These are phyloP conservation scores for Troides helena DNA, from an alignment of 2,888 invertebrate species.

Conservation along the genomic window DNA sequence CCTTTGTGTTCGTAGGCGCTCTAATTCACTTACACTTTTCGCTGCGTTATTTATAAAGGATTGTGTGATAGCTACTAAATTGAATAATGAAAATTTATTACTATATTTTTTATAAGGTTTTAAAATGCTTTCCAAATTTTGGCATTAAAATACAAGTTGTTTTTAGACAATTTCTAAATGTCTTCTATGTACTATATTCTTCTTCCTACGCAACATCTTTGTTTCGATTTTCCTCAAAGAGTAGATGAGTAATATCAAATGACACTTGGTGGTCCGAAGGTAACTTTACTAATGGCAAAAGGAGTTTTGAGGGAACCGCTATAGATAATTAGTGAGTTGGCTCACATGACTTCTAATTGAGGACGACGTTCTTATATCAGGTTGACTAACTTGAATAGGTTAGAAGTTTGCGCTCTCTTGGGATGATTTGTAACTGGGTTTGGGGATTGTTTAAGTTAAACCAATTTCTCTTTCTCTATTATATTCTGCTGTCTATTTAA, in stretches of 20 bases:
- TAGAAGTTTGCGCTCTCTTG: constrained; percentile 36
- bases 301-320: constrained; percentile 68
- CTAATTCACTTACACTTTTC: neutral
- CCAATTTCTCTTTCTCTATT: constrained; percentile 17
- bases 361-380: constrained; percentile 51
- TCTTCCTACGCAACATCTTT: constrained; percentile 45
- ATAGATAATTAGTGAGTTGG: constrained; percentile 68
- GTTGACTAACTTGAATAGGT: constrained; percentile 26
- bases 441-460: constrained; percentile 17
- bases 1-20: neutral
- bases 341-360: constrained; percentile 62
- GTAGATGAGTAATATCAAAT: constrained; percentile 64
- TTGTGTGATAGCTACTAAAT: neutral
- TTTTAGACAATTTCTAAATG: neutral
- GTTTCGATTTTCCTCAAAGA: constrained; percentile 54
- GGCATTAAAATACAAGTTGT: neutral
- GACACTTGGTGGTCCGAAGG: constrained; percentile 41
- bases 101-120: neutral
- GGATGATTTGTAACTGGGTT: constrained; percentile 29
- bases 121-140: neutral
- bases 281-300: constrained; percentile 69
- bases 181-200: neutral
- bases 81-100: neutral
- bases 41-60: too few species aligned
- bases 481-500: constrained; percentile 6